phyloP scores from a whole-genome alignment of 2,113 vertebrate species.

The Mixornis gularis region DNA sequence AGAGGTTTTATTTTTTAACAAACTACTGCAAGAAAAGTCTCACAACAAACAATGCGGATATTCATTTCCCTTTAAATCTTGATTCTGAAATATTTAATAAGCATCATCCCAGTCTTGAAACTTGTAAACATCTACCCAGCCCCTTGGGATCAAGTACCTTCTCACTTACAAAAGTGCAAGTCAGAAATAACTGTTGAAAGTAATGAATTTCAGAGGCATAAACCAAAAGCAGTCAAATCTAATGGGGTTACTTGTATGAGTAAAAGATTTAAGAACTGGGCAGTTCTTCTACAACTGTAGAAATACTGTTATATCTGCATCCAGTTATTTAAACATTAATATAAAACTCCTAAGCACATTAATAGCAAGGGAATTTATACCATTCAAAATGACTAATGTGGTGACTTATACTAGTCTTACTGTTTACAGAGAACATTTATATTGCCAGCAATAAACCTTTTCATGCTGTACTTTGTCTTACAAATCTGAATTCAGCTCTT shows the following conservation, averaged over 20 bases:
- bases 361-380: slow-evolving; percentile 11
- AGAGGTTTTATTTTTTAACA: slow-evolving; percentile 30
- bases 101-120: neutral
- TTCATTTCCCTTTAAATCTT: slow-evolving; percentile 21
- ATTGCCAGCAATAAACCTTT: slow-evolving; percentile 24
- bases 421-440: slow-evolving; percentile 33
- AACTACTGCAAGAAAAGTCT: slow-evolving; percentile 10
- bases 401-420: neutral
- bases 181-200: slow-evolving; percentile 14
- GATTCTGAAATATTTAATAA: neutral
- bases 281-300: neutral
- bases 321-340: slow-evolving; percentile 27
- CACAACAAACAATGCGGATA: neutral
- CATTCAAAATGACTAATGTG: neutral
- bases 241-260: neutral
- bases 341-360: slow-evolving; percentile 9
- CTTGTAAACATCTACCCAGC: neutral
- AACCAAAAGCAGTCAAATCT: neutral
- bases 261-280: neutral
- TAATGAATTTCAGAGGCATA: slow-evolving; percentile 21
- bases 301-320: neutral
- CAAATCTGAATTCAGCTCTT: neutral
- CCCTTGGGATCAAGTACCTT: neutral
- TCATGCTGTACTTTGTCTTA: slow-evolving; percentile 21
- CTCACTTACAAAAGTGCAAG: slow-evolving; percentile 1